Evolutionary conservation across 2,797 vertebrate genomes (phyloP).

Genomic region (Tragopan temminckii): DNA sequence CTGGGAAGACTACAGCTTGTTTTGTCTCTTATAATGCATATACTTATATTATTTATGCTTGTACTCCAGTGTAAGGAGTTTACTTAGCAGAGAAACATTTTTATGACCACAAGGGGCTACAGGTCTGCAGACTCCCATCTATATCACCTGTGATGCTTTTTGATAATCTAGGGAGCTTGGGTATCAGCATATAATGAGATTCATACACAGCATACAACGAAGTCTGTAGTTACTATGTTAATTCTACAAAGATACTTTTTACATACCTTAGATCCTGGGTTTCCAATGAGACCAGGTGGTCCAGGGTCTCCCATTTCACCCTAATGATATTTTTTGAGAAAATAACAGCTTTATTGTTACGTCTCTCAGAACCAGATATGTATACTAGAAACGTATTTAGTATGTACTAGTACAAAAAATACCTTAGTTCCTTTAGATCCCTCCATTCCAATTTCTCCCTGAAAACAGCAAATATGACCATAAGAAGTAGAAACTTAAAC

Average conservation of each 20-base stretch:
- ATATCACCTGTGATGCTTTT: background rate
- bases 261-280: constrained; percentile 87
- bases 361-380: background rate
- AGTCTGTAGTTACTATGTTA: background rate
- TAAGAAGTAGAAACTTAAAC: constrained; percentile 15
- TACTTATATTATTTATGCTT: no score
- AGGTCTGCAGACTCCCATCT: background rate
- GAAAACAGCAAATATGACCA: constrained; percentile 38
- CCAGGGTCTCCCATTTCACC: constrained; percentile 88
- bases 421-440: constrained; percentile 90
- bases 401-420: constrained; percentile 31
- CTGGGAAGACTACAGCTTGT: background rate
- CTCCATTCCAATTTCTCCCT: constrained; percentile 87
- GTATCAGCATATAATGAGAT: background rate
- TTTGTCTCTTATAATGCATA: background rate
- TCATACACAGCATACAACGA: background rate
- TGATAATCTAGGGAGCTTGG: background rate
- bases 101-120: background rate
- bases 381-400: accelerated
- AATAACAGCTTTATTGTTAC: background rate
- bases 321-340: constrained; percentile 57
- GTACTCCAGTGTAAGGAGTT: background rate
- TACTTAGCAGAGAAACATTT: background rate
- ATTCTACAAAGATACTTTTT: background rate
- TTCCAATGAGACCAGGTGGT: constrained; percentile 86